Percentiles rank a stretch among this genome's conserved stretches.
Conservation (phyloP, 2,888 invertebrate genomes). For the Heteropelma amictum region DNA sequence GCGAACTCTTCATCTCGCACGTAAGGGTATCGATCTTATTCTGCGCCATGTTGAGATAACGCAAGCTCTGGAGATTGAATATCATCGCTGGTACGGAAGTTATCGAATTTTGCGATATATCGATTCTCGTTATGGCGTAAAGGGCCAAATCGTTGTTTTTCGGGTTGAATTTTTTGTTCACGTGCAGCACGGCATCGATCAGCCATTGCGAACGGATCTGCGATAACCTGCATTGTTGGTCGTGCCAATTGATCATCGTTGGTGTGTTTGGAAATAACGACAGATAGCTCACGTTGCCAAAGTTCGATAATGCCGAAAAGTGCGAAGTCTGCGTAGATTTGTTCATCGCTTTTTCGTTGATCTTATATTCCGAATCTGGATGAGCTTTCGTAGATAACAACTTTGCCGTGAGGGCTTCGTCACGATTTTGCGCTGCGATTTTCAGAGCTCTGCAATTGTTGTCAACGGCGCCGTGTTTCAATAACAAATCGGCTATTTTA, state of each 20-base stretch:
- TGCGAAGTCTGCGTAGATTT: conserved; percentile 81
- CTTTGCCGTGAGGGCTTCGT: conserved; percentile 87
- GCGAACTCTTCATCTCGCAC: conserved; percentile 71
- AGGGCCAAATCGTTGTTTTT: conserved; percentile 87
- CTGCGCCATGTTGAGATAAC: conserved; percentile 91
- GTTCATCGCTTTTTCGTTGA: conserved; percentile 92
- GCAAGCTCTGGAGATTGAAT: conserved; percentile 90
- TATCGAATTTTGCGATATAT: conserved; percentile 94
- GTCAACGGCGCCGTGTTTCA: conserved; percentile 91
- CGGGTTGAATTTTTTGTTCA: conserved; percentile 86
- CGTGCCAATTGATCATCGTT: conserved; percentile 96
- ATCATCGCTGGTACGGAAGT: conserved; percentile 88
- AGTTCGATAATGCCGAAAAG: conserved; percentile 79
- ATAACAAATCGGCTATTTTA: conserved; percentile 86
- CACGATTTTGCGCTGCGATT: conserved; percentile 86
- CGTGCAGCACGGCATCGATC: conserved; percentile 88
- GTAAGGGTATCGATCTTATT: conserved; percentile 89
- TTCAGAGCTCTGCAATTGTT: conserved; percentile 90
- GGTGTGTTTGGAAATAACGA: conserved; percentile 90
- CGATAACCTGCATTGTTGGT: conserved; percentile 85
- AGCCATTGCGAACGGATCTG: conserved; percentile 90
- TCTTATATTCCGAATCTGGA: conserved; percentile 94
- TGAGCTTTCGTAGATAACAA: conserved; percentile 93
- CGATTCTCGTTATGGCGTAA: conserved; percentile 95
- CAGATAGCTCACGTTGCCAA: conserved; percentile 85